phyloP scores from a whole-genome alignment of 2,888 invertebrate genomes.

The Drosophila mayaguana region DNA sequence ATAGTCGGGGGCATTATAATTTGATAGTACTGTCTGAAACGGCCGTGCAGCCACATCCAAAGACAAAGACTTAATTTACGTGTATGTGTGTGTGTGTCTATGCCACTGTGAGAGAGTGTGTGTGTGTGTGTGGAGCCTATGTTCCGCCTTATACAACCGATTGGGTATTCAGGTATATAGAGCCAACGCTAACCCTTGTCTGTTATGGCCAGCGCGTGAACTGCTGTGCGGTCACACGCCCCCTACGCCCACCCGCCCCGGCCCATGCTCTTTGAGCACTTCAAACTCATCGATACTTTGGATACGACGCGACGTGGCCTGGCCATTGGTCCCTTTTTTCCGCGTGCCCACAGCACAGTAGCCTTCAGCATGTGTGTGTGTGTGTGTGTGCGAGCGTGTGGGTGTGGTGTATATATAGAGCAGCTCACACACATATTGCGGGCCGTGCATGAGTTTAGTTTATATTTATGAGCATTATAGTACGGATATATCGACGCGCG shows the following conservation, averaged over 20 bases:
- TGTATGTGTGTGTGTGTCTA: neutral
- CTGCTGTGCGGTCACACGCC: conserved; percentile 77
- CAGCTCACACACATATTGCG: conserved; percentile 56
- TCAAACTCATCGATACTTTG: conserved; percentile 79
- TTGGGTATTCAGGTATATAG: conserved; percentile 26
- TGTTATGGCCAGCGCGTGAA: conserved; percentile 60
- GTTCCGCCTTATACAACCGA: conserved; percentile 12
- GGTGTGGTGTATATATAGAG: conserved; percentile 23
- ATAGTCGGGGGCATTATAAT: conserved; percentile 75
- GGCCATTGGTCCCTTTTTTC: conserved; percentile 68
- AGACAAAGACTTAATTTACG: conserved; percentile 26
- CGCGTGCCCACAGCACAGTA: conserved; percentile 40
- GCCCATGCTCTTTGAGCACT: conserved; percentile 52
- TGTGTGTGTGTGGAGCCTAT: conserved; percentile 13
- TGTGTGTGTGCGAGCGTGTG: neutral
- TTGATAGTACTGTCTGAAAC: conserved; percentile 76
- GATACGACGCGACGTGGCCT: conserved; percentile 63
- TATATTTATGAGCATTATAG: conserved; percentile 85
- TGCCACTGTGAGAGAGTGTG: neutral
- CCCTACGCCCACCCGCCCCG: neutral
- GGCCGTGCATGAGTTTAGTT: conserved; percentile 82
- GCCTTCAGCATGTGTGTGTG: conserved; percentile 36
- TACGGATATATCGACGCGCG: conserved; percentile 83
- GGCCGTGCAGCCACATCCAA: conserved; percentile 20
- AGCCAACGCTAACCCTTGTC: conserved; percentile 54